Evolutionary conservation across 2,888 invertebrate genomes (phyloP).

Genomic region (Synergus laeviventris): DNA sequence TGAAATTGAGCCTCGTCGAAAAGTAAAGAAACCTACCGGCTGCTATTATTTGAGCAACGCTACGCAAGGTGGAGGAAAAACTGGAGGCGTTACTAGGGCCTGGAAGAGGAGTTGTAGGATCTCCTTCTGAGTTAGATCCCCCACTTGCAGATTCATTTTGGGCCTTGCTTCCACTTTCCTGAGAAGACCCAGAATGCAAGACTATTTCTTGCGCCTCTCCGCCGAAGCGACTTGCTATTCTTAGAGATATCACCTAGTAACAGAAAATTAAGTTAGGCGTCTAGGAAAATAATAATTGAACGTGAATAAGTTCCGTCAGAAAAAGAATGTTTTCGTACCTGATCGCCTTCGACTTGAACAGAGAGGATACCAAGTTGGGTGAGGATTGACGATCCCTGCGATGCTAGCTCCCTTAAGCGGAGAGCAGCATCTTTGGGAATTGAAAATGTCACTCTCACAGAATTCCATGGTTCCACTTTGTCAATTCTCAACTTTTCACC

Average conservation of each 20-base stretch:
- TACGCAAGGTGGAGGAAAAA: slow-evolving; percentile 70
- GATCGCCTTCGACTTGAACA: slow-evolving; percentile 95
- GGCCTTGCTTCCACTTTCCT: slow-evolving; percentile 69
- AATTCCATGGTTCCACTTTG: slow-evolving; percentile 98
- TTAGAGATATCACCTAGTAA: slow-evolving; percentile 79
- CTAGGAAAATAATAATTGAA: too few species aligned
- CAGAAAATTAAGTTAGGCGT: slow-evolving; percentile 11
- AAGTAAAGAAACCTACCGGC: slow-evolving; percentile 63
- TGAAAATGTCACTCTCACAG: slow-evolving; percentile 97
- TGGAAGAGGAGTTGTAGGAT: slow-evolving; percentile 68
- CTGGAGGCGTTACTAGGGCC: slow-evolving; percentile 72
- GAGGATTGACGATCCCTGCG: slow-evolving; percentile 91
- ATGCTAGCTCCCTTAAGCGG: slow-evolving; percentile 92
- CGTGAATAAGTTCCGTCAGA: background rate
- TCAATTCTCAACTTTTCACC: slow-evolving; percentile 81
- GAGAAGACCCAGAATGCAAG: slow-evolving; percentile 78
- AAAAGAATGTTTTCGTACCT: slow-evolving; percentile 77
- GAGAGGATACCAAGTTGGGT: slow-evolving; percentile 95
- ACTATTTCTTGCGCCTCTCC: slow-evolving; percentile 85
- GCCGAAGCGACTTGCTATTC: slow-evolving; percentile 81
- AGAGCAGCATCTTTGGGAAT: slow-evolving; percentile 97
- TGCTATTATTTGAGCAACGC: slow-evolving; percentile 73
- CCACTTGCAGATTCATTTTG: slow-evolving; percentile 66
- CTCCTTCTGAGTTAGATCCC: slow-evolving; percentile 64
- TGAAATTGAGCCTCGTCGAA: background rate